phyloP scores from a whole-genome alignment of 2,113 vertebrate species.

The Spea bombifrons region DNA sequence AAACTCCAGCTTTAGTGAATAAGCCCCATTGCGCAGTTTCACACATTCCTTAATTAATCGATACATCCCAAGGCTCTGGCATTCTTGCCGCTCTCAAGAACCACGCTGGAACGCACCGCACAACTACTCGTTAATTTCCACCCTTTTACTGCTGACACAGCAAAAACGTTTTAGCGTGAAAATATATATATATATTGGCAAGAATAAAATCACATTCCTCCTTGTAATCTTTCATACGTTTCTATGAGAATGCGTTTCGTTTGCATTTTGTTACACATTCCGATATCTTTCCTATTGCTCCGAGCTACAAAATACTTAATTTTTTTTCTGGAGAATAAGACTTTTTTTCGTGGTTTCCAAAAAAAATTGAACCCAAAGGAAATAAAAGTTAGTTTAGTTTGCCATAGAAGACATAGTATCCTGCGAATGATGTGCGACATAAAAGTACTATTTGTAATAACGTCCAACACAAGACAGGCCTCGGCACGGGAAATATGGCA shows the following conservation, averaged over 20 bases:
- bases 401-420: slow-evolving; percentile 18
- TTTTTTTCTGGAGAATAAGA: slow-evolving; percentile 23
- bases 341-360: background rate
- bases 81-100: too few relatives aligned
- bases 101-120: too few relatives aligned
- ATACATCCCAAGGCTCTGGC: too few relatives aligned
- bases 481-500: slow-evolving; percentile 14
- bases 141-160: background rate
- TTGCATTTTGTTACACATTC: slow-evolving; percentile 14
- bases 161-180: background rate
- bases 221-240: slow-evolving; percentile 19
- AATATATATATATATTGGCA: slow-evolving; percentile 9
- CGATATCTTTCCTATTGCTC: background rate
- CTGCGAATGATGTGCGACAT: slow-evolving; percentile 40
- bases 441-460: slow-evolving; percentile 24
- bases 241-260: slow-evolving; percentile 17
- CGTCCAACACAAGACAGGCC: background rate
- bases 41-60: too few relatives aligned
- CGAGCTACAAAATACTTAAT: background rate
- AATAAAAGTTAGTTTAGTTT: slow-evolving; percentile 17
- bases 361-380: slow-evolving; percentile 6
- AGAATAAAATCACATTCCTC: slow-evolving; percentile 23
- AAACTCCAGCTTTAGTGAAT: too few relatives aligned
- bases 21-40: too few relatives aligned
- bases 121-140: too few relatives aligned